Base-by-base conservation (phyloP, 2,113 vertebrate species). In the Chamaetylas fuelleborni region DNA sequence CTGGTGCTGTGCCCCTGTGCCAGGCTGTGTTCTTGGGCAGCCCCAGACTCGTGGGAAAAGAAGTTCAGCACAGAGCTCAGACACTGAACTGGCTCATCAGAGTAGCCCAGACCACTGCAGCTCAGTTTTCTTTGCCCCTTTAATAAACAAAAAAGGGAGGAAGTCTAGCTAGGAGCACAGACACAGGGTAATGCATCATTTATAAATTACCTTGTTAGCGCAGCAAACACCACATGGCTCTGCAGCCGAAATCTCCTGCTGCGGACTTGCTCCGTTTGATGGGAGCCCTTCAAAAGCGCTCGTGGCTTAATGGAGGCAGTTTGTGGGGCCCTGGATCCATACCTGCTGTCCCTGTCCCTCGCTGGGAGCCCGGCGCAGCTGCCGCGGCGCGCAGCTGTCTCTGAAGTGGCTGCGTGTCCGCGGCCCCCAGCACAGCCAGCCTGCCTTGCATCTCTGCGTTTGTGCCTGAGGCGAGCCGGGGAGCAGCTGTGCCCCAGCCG, bases 401-500 rank as follows among this genome's bases (percentile, higher is more conserved):
- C 99, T 99, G 99, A 99, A 99, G 99, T 99, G 98, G 97, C 98
- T 98, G 98, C 98, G 96, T 80, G 98, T 98, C 98, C 98, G 94
- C 88, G 42, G 98, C 98, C 98, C 98, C 98, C 98, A 95, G 97
- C 96, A 97, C 98, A 97, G 97, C 97, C 99, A 98, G 97, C 98
- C 98, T 94, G 92, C 97, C 98, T 99, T 95, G 99, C 98, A 99
- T 99, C 98, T 98, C 98, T 98, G 97, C 98, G 98, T 99, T 98
- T 98, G 98, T 97, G 99, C 99, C 99, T 86, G 95, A 98, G 99
- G 99, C 99, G 90, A 99, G 98, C 98, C 98, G 95, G 98, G 98
- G 98, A 97, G 98, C 99, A 99, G 99, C 99, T 99, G 99, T 98
- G 99, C 98, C 99, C 98, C 98, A 98, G 98, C 98, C 92, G 25